A percentile compares a stretch with the other conserved stretches of the same genome.
These are phyloP conservation scores for Eptesicus fuscus DNA, from an alignment of 2,113 vertebrate species.

Conservation along the genomic window DNA sequence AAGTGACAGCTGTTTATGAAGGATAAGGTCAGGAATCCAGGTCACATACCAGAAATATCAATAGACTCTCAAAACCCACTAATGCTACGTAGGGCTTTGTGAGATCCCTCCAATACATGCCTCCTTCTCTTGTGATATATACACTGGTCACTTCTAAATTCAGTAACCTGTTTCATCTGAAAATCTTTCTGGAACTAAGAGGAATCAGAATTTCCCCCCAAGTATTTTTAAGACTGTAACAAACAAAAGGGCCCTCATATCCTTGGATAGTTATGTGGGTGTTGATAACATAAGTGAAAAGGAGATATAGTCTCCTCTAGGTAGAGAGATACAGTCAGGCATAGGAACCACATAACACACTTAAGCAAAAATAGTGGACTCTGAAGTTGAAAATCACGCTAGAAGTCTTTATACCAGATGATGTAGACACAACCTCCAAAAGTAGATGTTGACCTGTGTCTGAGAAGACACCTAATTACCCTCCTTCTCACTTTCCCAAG, in stretches of 20 bases:
- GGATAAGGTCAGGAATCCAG: background rate
- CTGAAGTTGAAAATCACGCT: background rate
- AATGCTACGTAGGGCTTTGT: background rate
- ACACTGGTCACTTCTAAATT: background rate
- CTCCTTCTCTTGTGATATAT: background rate
- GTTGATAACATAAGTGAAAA: background rate
- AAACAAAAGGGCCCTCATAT: background rate
- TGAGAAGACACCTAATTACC: background rate
- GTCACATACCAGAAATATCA: background rate
- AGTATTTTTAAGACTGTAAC: slow-evolving; percentile 6
- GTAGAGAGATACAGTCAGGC: background rate
- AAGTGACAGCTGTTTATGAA: background rate
- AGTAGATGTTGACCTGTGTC: background rate
- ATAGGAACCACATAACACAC: background rate
- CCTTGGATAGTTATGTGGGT: background rate
- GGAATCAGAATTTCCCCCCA: slow-evolving; percentile 11
- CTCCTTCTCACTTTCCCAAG: background rate
- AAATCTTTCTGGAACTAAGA: background rate
- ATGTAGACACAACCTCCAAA: background rate
- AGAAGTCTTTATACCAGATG: background rate
- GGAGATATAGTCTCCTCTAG: background rate
- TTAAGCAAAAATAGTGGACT: background rate
- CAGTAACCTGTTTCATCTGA: background rate
- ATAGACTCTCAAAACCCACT: background rate
- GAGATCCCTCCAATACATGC: background rate